Evolutionary conservation across 2,113 vertebrate genomes (phyloP).

Genomic region (Macaca fascicularis): DNA sequence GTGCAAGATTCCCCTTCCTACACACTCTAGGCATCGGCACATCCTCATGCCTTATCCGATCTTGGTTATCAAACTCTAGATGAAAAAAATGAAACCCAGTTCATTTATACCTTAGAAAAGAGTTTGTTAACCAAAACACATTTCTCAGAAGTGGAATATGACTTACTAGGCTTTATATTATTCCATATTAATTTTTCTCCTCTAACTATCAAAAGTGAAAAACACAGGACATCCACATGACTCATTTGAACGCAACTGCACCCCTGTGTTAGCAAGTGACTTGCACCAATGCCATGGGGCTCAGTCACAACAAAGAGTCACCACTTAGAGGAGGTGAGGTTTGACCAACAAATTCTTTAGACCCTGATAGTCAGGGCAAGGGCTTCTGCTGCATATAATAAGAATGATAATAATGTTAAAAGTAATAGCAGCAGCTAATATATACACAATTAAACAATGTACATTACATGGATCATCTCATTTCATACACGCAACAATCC

Average conservation of each 20-base stretch:
- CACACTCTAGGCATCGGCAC: not conserved
- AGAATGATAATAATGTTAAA: not conserved
- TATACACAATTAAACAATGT: not conserved
- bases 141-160: not conserved
- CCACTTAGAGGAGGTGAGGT: not conserved
- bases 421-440: not conserved
- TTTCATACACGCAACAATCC: not conserved
- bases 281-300: not conserved
- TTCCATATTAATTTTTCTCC: not conserved
- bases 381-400: not conserved
- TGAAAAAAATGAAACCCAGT: not conserved
- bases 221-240: not conserved
- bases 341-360: conserved; percentile 2
- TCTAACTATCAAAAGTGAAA: conserved; percentile 10
- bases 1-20: not conserved
- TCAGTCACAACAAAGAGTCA: not conserved
- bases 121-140: not conserved
- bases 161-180: not conserved
- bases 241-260: not conserved
- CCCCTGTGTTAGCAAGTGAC: not conserved
- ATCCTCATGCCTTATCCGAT: not conserved
- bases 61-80: not conserved
- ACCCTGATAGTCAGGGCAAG: not conserved
- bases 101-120: not conserved
- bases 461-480: not conserved